Evolutionary conservation across 2,797 vertebrate species (phyloP), one percentile per base, ranked within the genome.

Genomic region (Eulemur coronatus): DNA sequence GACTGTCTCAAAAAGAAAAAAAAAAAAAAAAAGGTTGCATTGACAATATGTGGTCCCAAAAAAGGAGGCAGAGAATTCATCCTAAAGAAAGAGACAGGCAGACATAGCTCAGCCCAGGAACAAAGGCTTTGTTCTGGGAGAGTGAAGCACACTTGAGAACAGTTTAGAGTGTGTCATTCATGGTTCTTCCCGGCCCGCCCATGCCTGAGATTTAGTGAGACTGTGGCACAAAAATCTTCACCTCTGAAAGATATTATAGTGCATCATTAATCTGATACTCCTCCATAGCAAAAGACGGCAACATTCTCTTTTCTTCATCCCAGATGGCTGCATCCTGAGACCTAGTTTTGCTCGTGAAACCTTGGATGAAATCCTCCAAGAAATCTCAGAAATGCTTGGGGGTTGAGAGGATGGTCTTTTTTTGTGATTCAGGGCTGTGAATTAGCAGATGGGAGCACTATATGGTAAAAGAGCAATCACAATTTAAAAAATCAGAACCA

Each of bases 381-480:
- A 82, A 86, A 65, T 86, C 67, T 93, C 33, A 84, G 69, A 86
- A 78, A 52, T 63, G 28, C 33, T 46, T 89, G 13, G 26, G 4
- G 4, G 14, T 91, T 43, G 17, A 65, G 24, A 84, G 15, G 43
- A 6, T 41, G 28, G 50, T n/a, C 50, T 69, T 69, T 88, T 78
- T 67, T 30, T 67, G 12, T 38, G 48, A 30, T 1, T 3, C 30
- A 28, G 22, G 11, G 0, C 8, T 35, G 6, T 48, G 38, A 15
- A 59, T 82, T n/a, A 78, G 20, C 43, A 85, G 50, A 67, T 8
- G 8, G 18, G 7, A 28, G 7, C 14, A 28, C 48, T 57, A 30
- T 24, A 30, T 55, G n/a, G 26, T 76, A 63, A 82, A 96, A 41
- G 14, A 75, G 33, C 52, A 52, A 61, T 73, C 61, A 50, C 13